A percentile compares a stretch with the other conserved stretches of the same genome.
These are phyloP conservation scores for Hydraecia micacea DNA, from an alignment of 2,888 invertebrate genomes.

Conservation along the genomic window DNA sequence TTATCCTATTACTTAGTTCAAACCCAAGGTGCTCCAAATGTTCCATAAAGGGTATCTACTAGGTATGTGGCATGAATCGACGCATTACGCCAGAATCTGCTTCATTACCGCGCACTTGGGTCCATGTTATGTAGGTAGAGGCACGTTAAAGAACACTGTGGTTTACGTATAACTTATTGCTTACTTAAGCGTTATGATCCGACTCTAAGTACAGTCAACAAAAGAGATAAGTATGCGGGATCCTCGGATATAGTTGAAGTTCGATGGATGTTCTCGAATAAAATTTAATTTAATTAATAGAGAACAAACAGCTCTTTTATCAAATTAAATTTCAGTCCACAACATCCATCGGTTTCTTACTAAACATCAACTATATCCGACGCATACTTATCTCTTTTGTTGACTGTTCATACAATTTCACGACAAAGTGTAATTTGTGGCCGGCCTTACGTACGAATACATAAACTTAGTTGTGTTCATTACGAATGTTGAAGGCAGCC, in stretches of 20 bases:
- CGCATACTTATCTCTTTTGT: no score
- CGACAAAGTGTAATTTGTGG: constrained; percentile 63
- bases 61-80: constrained; percentile 13
- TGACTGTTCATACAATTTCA: constrained; percentile 54
- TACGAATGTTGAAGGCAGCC: constrained; percentile 63
- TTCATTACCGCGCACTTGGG: constrained; percentile 28
- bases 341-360: no score
- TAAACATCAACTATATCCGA: no score
- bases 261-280: no score
- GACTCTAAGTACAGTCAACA: constrained; percentile 40
- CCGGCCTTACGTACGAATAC: constrained; percentile 56
- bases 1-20: constrained; percentile 17
- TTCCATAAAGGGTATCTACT: constrained; percentile 1
- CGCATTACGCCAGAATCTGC: constrained; percentile 24
- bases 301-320: no score
- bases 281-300: no score
- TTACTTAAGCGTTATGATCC: constrained; percentile 53
- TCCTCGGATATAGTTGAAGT: no score
- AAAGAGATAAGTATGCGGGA: no score
- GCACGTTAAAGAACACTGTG: constrained; percentile 31
- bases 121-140: constrained; percentile 17
- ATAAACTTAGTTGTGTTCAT: constrained; percentile 63
- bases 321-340: no score
- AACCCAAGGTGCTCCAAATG: constrained; percentile 9
- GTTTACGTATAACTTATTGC: constrained; percentile 47